Evolutionary conservation across 2,797 vertebrate species (phyloP), one percentile per base, ranked within the genome.

Genomic region (Sebastes vulpes): DNA sequence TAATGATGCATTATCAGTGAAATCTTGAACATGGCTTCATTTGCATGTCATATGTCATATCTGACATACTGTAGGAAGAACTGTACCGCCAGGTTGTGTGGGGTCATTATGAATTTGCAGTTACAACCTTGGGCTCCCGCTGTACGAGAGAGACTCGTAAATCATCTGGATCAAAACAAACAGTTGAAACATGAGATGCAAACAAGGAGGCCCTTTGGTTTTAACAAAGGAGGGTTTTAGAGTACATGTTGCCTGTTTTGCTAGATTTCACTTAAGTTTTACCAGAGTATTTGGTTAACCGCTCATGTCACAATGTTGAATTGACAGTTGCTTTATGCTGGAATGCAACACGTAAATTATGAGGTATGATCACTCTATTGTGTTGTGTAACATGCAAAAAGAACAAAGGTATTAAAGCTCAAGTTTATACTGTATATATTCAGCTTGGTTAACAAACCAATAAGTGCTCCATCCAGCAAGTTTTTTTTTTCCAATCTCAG

Each of bases 21-120:
- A 53, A 86, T 75, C 48, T 56, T 58, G 54, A 11, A 2, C 2
- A 7, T 7, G n/a, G 68, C 23, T 65, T 72, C 4, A 88, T 91
- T 91, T 93, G 83, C 86, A 85, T 91, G 21, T 63, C 85, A 50
- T 84, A 68, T 56, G 52, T 48, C 31, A 26, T 65, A 54, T 68
- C 81, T 75, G 14, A 63, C 48, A 18, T 26, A 20, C 25, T 64
- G 38, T 23, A 7, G 26, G 23, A 28, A 53, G 32, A 76, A 56
- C 42, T 64, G 57, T 50, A 59, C 18, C 50, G 0, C 8, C 31
- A 48, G 81, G 60, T 28, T 20, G 14, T 46, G 12, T 26, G 54
- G 1, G 21, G 29, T 73, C 1, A 4, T 81, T 86, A 82, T 29
- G 28, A 75, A 75, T 82, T 79, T 7, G 5, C 80, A 58, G 65